These are phyloP conservation scores for Pyrrhia umbra DNA, from an alignment of 2,888 invertebrate genomes.

Conservation along the genomic window DNA sequence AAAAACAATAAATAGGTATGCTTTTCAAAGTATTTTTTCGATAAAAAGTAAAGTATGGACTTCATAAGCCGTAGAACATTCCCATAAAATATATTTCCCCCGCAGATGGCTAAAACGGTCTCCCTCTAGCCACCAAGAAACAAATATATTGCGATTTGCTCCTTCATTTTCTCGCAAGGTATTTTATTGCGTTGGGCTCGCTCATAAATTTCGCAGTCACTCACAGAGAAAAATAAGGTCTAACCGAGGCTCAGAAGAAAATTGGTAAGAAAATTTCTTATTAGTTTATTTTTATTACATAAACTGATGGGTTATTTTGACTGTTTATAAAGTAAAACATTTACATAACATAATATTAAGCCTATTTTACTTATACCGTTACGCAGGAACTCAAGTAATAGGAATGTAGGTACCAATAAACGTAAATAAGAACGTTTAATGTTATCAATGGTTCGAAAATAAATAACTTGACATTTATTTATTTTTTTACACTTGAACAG, in stretches of 20 bases:
- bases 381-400: no score
- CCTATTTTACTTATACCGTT: neutral
- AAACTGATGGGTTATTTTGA: slow-evolving; percentile 68
- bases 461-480: no score
- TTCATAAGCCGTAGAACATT: slow-evolving; percentile 73
- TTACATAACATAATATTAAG: slow-evolving; percentile 1
- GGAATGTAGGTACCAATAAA: neutral
- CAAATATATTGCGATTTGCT: slow-evolving; percentile 90
- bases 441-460: no score
- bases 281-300: slow-evolving; percentile 83
- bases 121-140: slow-evolving; percentile 85
- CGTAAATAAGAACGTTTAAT: neutral
- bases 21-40: slow-evolving; percentile 46
- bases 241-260: slow-evolving; percentile 77
- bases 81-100: slow-evolving; percentile 80
- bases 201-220: slow-evolving; percentile 88
- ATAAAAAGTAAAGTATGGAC: slow-evolving; percentile 73
- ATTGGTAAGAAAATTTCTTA: slow-evolving; percentile 85
- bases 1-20: slow-evolving; percentile 10
- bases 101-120: slow-evolving; percentile 84
- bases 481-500: no score
- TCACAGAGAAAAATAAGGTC: slow-evolving; percentile 88
- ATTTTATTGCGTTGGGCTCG: slow-evolving; percentile 89
- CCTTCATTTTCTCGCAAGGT: slow-evolving; percentile 90
- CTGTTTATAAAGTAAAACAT: slow-evolving; percentile 39